A percentile compares a stretch with the other conserved stretches of the same genome.
phyloP scores from a whole-genome alignment of 2,113 vertebrate species.

The Pelvicachromis taeniatus region DNA sequence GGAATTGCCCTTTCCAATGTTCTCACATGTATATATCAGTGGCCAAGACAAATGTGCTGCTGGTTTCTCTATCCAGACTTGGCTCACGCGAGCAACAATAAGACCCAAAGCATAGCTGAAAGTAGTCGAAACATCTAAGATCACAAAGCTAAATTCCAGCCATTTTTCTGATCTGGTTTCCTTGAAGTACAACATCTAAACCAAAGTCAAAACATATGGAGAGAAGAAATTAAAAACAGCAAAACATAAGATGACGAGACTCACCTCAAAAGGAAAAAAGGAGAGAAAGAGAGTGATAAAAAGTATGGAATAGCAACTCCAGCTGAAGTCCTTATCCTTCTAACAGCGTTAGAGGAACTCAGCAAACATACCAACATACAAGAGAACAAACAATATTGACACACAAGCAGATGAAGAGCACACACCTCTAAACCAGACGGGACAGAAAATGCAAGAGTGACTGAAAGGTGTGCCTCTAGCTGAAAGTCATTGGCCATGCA shows the following conservation, averaged over 20 bases:
- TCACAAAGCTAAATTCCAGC: constrained; percentile 21
- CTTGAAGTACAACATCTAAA: not conserved
- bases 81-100: not conserved
- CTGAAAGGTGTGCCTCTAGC: constrained; percentile 70
- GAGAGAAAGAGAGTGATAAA: constrained; percentile 10
- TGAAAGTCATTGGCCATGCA: constrained; percentile 58
- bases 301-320: constrained; percentile 24
- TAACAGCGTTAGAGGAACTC: not conserved
- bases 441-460: constrained; percentile 56
- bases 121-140: constrained; percentile 36
- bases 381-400: not conserved
- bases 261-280: constrained; percentile 53
- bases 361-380: not conserved
- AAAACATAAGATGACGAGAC: constrained; percentile 38
- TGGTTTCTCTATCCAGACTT: not conserved
- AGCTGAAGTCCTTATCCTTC: not conserved
- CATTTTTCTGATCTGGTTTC: not conserved
- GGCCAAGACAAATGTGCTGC: not conserved
- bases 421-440: constrained; percentile 56
- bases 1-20: not conserved
- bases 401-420: constrained; percentile 35
- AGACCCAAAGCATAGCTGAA: constrained; percentile 12
- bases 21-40: not conserved
- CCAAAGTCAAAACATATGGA: not conserved
- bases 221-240: not conserved